Evolutionary conservation across 2,797 vertebrate species (phyloP), one percentile per base, ranked within the genome.

Genomic region (Tarsius wallacei): DNA sequence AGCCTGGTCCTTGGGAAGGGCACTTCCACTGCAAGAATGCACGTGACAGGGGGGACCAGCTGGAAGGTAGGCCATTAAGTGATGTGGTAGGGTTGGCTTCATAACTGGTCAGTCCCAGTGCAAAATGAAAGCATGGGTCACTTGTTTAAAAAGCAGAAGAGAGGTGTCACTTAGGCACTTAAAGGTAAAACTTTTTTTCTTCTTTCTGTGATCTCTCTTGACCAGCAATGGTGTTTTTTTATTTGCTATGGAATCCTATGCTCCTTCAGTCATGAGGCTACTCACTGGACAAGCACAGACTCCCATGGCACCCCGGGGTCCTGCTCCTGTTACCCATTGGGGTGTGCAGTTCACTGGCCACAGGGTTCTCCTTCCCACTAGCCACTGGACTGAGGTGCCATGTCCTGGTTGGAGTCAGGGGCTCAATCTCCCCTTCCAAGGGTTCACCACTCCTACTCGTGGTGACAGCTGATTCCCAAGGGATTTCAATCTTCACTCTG

Each of bases 341-440:
- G 7, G 2, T 63, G 5, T 21, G 19, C 2, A 7, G 17, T 31
- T 47, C 24, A n/a, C 8, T 24, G 33, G 53, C 14, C 7, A 0
- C 22, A 33, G 31, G 9, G 21, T 33, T 33, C 15, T 87, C 66
- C 47, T 11, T 61, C 36, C 6, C 21, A 2, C 61, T 53, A 49
- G 16, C 33, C 70, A 5, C 11, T 47, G 19, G 66, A 11, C 36
- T 14, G 17, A 64, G 31, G 1, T 21, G 57, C 66, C 28, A 5
- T 33, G 26, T 36, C 51, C 51, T 51, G 2, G 31, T 71, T 74
- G 53, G 47, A 36, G 42, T 28, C n/a, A 3, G 14, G 16, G 12
- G 22, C 31, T 57, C 22, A 7, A 5, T 66, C 71, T 84, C n/a
- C 22, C 14, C 28, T 93, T 81, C 71, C 17, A 9, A 10, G n/a